These are phyloP conservation scores for Mystacides longicornis DNA, from an alignment of 2,888 invertebrate genomes.

Conservation along the genomic window DNA sequence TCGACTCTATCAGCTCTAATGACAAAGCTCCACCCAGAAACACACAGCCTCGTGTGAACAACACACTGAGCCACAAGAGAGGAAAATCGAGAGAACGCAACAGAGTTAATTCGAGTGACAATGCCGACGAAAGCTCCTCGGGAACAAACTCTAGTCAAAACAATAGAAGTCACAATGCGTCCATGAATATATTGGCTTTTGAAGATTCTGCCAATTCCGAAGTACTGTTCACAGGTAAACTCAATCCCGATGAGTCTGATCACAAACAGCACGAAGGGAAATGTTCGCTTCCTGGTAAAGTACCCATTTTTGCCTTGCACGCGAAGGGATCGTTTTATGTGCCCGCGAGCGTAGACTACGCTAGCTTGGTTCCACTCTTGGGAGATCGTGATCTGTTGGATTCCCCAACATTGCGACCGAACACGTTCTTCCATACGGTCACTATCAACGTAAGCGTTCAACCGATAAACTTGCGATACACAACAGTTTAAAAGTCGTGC, in stretches of 20 bases:
- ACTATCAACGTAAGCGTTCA: constrained; percentile 83
- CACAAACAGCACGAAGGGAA: constrained; percentile 20
- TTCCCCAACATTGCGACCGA: constrained; percentile 46
- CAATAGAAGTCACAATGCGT: constrained; percentile 15
- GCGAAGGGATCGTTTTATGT: constrained; percentile 85
- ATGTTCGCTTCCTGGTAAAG: constrained; percentile 37
- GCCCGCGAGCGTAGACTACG: constrained; percentile 73
- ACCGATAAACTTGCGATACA: constrained; percentile 27
- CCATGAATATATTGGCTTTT: constrained; percentile 1
- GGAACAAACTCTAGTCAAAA: constrained; percentile 21
- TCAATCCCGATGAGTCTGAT: background rate
- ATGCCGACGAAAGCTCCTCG: constrained; percentile 17
- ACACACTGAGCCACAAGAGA: constrained; percentile 20
- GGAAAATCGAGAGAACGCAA: constrained; percentile 18
- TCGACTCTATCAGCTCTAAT: constrained; percentile 6
- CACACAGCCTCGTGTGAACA: constrained; percentile 13
- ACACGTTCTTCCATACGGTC: constrained; percentile 71
- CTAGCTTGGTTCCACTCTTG: constrained; percentile 62
- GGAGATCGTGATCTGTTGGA: constrained; percentile 53
- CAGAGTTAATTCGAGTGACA: constrained; percentile 10
- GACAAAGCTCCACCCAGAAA: constrained; percentile 12
- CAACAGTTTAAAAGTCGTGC: background rate
- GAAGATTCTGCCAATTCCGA: constrained; percentile 8
- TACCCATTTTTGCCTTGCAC: constrained; percentile 87
- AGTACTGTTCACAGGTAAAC: constrained; percentile 12